These are phyloP conservation scores for Paracanthobrama guichenoti DNA, from an alignment of 2,113 vertebrate species.

Conservation along the genomic window DNA sequence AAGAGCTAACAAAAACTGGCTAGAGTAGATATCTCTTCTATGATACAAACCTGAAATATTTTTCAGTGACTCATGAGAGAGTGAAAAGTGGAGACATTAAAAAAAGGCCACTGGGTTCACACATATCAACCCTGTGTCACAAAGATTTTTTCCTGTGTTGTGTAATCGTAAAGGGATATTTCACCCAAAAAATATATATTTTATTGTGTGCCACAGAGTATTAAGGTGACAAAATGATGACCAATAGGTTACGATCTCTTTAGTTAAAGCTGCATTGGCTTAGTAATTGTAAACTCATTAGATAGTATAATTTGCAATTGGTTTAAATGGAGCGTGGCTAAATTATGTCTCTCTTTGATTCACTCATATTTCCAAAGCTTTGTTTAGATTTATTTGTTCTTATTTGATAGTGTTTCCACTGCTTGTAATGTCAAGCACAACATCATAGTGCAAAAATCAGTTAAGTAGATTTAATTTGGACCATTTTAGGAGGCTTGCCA, in stretches of 20 bases:
- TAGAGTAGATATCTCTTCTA: constrained; percentile 16
- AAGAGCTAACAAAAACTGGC: constrained; percentile 54
- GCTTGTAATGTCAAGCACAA: constrained; percentile 7
- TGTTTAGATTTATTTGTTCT: not conserved
- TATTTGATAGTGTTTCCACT: not conserved
- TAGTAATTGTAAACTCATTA: constrained; percentile 16
- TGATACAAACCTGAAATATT: constrained; percentile 27
- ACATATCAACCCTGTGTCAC: not conserved
- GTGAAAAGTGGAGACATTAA: not conserved
- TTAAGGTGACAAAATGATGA: not conserved
- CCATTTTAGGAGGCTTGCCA: not conserved
- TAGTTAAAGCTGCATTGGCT: not conserved
- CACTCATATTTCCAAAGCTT: not conserved
- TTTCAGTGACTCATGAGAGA: not conserved
- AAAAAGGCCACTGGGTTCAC: not conserved
- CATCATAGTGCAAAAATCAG: not conserved
- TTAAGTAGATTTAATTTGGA: not conserved
- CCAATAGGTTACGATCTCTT: not conserved
- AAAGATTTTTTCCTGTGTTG: not conserved
- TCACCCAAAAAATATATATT: too few species aligned
- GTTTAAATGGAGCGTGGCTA: not conserved
- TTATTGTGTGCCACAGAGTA: not conserved
- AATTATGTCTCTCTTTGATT: constrained; percentile 6
- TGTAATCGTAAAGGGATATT: not conserved
- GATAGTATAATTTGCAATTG: not conserved